Evolutionary conservation across 2,797 vertebrate genomes (phyloP).

Genomic region (Halcyon badia): DNA sequence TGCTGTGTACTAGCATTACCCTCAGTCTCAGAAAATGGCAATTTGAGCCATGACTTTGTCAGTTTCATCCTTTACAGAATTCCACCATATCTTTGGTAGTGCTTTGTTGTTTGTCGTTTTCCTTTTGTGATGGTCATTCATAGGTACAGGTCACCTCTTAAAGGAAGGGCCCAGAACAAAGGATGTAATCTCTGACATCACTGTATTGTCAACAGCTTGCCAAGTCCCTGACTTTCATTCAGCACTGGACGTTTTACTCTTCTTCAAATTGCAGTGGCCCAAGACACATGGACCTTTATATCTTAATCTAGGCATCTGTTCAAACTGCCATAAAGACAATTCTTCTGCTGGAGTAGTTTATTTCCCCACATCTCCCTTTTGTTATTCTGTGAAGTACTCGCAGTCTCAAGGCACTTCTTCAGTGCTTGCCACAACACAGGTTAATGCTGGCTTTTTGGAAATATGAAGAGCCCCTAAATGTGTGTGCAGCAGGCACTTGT

Average conservation of each 20-base stretch:
- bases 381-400: background rate
- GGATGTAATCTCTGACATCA: background rate
- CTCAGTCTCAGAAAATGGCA: background rate
- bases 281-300: accelerated
- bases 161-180: background rate
- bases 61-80: background rate
- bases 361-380: background rate
- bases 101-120: accelerated
- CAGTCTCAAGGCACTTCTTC: background rate
- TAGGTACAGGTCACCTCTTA: background rate
- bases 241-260: background rate
- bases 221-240: background rate
- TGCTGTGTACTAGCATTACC: background rate
- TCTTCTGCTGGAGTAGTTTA: background rate
- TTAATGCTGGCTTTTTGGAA: background rate
- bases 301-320: background rate
- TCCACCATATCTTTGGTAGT: background rate
- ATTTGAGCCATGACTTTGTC: background rate
- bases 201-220: accelerated
- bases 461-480: background rate
- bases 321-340: background rate
- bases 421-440: background rate
- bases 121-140: background rate
- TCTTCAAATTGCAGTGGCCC: background rate
- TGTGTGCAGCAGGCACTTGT: background rate